phyloP scores from a whole-genome alignment of 2,888 invertebrate genomes.

The Isoperla grammatica region DNA sequence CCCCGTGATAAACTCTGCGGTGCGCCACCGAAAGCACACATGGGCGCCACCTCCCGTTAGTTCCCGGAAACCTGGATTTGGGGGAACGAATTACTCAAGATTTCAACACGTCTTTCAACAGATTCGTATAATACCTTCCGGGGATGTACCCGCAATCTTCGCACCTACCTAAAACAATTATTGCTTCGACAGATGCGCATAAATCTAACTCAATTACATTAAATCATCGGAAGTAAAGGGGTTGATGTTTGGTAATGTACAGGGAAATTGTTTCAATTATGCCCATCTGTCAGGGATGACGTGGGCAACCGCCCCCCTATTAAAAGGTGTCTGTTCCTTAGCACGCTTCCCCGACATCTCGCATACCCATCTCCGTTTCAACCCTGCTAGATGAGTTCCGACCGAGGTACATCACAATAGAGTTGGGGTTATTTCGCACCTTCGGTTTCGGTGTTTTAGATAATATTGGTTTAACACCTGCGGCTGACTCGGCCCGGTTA shows the following conservation, averaged over 20 bases:
- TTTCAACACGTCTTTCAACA: too few relatives aligned
- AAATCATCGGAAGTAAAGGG: too few relatives aligned
- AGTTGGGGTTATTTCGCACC: slow-evolving; percentile 16
- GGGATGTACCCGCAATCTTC: neutral
- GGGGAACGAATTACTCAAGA: too few relatives aligned
- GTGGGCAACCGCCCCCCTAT: slow-evolving; percentile 5
- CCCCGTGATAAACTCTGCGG: too few relatives aligned
- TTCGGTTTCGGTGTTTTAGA: slow-evolving; percentile 17
- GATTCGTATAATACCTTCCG: too few relatives aligned
- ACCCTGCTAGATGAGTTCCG: neutral
- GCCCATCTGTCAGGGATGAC: slow-evolving; percentile 21
- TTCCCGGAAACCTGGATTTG: too few relatives aligned
- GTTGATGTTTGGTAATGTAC: slow-evolving; percentile 7
- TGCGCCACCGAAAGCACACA: too few relatives aligned
- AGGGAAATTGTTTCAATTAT: slow-evolving; percentile 24
- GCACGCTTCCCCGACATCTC: slow-evolving; percentile 9
- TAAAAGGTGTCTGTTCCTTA: neutral
- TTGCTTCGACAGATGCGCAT: too few relatives aligned
- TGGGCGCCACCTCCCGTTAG: too few relatives aligned
- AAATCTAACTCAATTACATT: too few relatives aligned
- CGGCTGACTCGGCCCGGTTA: neutral
- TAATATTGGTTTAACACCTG: slow-evolving; percentile 15
- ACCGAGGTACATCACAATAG: neutral
- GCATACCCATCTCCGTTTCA: slow-evolving; percentile 1
- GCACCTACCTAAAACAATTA: slow-evolving; percentile 9